phyloP scores from a whole-genome alignment of 1,140 invertebrate genomes.

The Drosophila simulans region DNA sequence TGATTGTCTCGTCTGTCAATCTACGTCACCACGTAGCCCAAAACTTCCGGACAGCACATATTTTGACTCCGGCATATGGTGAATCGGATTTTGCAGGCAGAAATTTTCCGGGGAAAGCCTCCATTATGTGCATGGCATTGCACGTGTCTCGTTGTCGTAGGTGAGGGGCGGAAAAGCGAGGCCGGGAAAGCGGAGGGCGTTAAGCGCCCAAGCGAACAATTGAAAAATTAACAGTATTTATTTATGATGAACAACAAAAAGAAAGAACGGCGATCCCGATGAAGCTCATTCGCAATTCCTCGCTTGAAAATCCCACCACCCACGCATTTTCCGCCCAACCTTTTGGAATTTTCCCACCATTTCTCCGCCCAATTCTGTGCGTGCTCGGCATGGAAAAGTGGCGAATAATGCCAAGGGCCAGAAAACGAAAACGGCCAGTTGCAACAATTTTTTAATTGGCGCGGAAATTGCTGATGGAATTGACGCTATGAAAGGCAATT shows the following conservation, averaged over 20 bases:
- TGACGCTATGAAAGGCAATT: slow-evolving; percentile 69
- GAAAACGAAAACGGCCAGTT: slow-evolving; percentile 43
- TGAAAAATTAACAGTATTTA: slow-evolving; percentile 83
- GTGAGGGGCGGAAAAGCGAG: not conserved
- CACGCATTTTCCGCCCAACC: slow-evolving; percentile 8
- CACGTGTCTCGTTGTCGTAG: slow-evolving; percentile 32
- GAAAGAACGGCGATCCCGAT: not conserved
- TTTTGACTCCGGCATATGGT: slow-evolving; percentile 47
- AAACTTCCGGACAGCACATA: slow-evolving; percentile 64
- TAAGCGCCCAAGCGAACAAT: slow-evolving; percentile 68
- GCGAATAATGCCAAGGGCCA: slow-evolving; percentile 52
- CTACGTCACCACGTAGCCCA: slow-evolving; percentile 55
- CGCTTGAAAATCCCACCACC: not conserved
- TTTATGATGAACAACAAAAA: slow-evolving; percentile 70
- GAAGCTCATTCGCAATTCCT: slow-evolving; percentile 21
- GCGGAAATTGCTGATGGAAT: slow-evolving; percentile 76
- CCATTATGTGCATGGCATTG: slow-evolving; percentile 50
- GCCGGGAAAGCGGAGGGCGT: slow-evolving; percentile 28
- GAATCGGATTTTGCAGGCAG: slow-evolving; percentile 14
- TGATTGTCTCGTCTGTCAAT: slow-evolving; percentile 55
- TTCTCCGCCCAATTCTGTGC: slow-evolving; percentile 32
- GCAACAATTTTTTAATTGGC: slow-evolving; percentile 76
- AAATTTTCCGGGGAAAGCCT: slow-evolving; percentile 18
- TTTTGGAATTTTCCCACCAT: not conserved
- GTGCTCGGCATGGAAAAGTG: slow-evolving; percentile 67